Conservation (phyloP, 1,140 invertebrate genomes). For the Sycobia sp. region DNA sequence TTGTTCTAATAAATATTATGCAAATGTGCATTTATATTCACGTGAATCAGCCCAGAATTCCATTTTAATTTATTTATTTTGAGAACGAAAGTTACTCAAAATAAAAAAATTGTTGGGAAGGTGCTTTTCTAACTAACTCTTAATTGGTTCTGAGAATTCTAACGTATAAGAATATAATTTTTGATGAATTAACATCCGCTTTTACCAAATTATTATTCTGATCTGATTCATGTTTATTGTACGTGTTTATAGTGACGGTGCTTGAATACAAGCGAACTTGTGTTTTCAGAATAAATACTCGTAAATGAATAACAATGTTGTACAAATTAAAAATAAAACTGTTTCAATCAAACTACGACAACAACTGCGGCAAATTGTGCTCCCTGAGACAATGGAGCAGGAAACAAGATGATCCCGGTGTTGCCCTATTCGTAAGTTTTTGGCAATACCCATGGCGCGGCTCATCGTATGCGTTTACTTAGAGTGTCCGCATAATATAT, state of each 20-base stretch:
- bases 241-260: conserved; percentile 7
- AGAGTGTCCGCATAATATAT: conserved; percentile 19
- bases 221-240: conserved; percentile 10
- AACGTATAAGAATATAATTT: no score
- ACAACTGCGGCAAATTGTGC: neutral
- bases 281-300: neutral
- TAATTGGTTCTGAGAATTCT: no score
- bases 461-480: conserved; percentile 13
- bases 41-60: no score
- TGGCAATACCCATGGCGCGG: neutral
- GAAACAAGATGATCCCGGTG: conserved; percentile 14
- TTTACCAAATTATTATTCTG: no score
- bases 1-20: no score
- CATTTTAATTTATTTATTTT: no score
- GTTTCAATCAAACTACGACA: neutral
- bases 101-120: no score
- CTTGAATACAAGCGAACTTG: conserved; percentile 13
- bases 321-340: neutral
- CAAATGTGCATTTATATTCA: no score
- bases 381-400: conserved; percentile 4
- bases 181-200: no score
- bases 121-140: no score
- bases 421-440: neutral
- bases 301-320: conserved; percentile 3
- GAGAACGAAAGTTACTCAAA: no score